Evolutionary conservation across 1,140 invertebrate genomes (phyloP), one percentile per base, ranked within the genome.

Genomic region (Luehdorfia chinensis): DNA sequence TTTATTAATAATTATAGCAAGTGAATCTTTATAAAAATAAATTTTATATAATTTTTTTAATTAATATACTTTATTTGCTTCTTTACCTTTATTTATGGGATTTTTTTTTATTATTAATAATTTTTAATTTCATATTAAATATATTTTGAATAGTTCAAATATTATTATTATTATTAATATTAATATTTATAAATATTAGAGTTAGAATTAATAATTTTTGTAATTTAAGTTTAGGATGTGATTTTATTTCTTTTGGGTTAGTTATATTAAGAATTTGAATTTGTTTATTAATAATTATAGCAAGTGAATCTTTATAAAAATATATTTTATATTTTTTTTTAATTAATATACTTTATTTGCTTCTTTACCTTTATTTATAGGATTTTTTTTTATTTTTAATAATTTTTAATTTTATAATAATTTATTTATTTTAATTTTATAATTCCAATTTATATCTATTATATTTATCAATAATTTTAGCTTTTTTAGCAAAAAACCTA

Each of bases 401-500:
- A 51, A 77, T 50, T 66, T 65, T 66, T n/a, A 54, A 70, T 59
- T 66, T 55, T 34, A 74, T 88, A 72, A 75, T 77, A 69, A 84
- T 87, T 78, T 88, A 78, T 83, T 75, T 76, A 65, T 62, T 83
- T 59, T 75, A 75, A 68, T 78, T 80, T 85, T 69, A 58, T 63
- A 50, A 74, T 72, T 64, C 78, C 74, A 60, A 79, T 79, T 80
- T 58, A 65, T 80, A 70, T 66, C 83, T 87, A 59, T 64, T 90
- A 70, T 89, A 87, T 86, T 66, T 88, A 60, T 72, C 65, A 66
- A 80, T 91, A 78, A 76, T 88, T 63, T 57, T 89, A 50, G 86
- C 88, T 57, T 92, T 93, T 91, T 88, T 92, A 79, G 87, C 92
- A 41, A 93, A 93, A 87, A 87, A 92, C 63, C 92, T n/a, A n/a